Evolutionary conservation across 2,888 invertebrate species (phyloP).

Genomic region (Limenitis arthemis): DNA sequence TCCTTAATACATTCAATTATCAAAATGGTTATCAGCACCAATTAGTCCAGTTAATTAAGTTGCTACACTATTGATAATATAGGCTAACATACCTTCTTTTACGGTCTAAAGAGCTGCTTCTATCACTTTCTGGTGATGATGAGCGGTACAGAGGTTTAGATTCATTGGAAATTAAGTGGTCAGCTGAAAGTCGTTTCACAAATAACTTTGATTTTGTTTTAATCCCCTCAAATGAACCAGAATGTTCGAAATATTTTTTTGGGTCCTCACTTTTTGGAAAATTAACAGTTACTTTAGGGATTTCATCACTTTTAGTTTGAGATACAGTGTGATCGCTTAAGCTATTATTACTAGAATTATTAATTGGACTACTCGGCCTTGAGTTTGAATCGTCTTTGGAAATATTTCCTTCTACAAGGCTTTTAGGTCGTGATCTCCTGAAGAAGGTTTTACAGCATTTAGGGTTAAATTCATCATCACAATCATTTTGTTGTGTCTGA

Average conservation of each 20-base stretch:
- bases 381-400: slow-evolving; percentile 47
- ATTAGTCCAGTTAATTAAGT: too few relatives aligned
- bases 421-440: slow-evolving; percentile 58
- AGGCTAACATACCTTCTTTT: slow-evolving; percentile 49
- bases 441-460: slow-evolving; percentile 64
- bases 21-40: too few relatives aligned
- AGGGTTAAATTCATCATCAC: slow-evolving; percentile 50
- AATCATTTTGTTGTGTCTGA: slow-evolving; percentile 35
- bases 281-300: slow-evolving; percentile 55
- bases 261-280: slow-evolving; percentile 56
- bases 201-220: slow-evolving; percentile 60
- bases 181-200: slow-evolving; percentile 64
- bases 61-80: too few relatives aligned
- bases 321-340: slow-evolving; percentile 49
- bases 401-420: slow-evolving; percentile 47
- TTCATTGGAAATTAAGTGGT: slow-evolving; percentile 62
- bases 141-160: slow-evolving; percentile 52
- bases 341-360: slow-evolving; percentile 47
- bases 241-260: slow-evolving; percentile 60
- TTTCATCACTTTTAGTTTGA: slow-evolving; percentile 57
- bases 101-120: slow-evolving; percentile 62
- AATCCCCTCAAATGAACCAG: slow-evolving; percentile 62
- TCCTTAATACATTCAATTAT: too few relatives aligned
- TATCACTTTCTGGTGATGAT: slow-evolving; percentile 65
- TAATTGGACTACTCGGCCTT: slow-evolving; percentile 51